These are phyloP conservation scores for Hydriomena furcata DNA, from an alignment of 2,888 invertebrate species.

Conservation along the genomic window DNA sequence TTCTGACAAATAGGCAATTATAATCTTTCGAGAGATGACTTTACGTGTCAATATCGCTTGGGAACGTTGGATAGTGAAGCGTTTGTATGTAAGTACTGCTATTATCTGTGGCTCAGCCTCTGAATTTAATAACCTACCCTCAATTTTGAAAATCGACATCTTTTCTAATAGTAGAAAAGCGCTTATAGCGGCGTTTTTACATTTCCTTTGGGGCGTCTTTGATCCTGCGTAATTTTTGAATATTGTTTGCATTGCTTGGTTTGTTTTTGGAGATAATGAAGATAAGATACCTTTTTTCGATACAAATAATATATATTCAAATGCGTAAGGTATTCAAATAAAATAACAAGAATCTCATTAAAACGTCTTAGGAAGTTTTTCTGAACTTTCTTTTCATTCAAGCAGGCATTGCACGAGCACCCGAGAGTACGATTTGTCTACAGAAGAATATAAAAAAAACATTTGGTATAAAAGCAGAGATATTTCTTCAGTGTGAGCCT, in stretches of 20 bases:
- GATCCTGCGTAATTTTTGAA: slow-evolving; percentile 29
- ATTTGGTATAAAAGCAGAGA: too few relatives aligned
- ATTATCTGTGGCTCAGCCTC: slow-evolving; percentile 38
- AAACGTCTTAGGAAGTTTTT: too few relatives aligned
- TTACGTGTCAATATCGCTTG: not conserved
- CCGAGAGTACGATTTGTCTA: too few relatives aligned
- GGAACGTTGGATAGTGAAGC: not conserved
- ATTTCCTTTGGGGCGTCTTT: slow-evolving; percentile 27
- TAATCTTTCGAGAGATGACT: not conserved
- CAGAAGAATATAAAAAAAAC: too few relatives aligned
- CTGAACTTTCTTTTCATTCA: too few relatives aligned
- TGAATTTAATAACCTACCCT: slow-evolving; percentile 62
- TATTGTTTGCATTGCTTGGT: not conserved
- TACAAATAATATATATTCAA: too few relatives aligned
- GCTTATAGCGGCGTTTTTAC: slow-evolving; percentile 41
- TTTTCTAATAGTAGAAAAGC: too few relatives aligned
- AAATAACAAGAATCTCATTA: too few relatives aligned
- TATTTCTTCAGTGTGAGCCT: too few relatives aligned
- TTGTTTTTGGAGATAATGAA: not conserved
- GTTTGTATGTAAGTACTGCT: not conserved
- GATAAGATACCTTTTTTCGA: too few relatives aligned
- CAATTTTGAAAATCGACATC: slow-evolving; percentile 54
- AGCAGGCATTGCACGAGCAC: too few relatives aligned
- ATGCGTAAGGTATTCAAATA: too few relatives aligned
- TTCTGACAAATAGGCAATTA: not conserved